Percentiles rank a stretch among this genome's conserved stretches.
Evolutionary conservation across 2,113 vertebrate species (phyloP).

Genomic region (Dolichotis patagonum): DNA sequence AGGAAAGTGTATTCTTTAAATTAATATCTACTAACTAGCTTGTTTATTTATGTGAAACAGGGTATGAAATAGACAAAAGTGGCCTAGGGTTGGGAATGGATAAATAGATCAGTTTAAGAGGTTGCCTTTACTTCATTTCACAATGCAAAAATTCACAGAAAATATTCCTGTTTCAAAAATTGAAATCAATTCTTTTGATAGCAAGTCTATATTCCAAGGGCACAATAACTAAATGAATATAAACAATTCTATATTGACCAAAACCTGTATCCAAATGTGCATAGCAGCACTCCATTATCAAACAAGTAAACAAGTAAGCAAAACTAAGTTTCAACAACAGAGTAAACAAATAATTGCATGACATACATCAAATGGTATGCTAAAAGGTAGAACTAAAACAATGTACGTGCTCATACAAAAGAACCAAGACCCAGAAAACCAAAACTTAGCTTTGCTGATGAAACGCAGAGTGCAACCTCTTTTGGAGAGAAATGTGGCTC

Average conservation of each 20-base stretch:
- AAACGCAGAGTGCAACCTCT: too few relatives aligned
- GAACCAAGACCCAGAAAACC: not conserved
- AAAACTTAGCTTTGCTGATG: not conserved
- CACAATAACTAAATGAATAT: not conserved
- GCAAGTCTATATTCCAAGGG: not conserved
- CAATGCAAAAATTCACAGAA: not conserved
- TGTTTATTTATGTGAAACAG: not conserved
- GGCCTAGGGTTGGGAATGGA: not conserved
- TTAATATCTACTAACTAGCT: not conserved
- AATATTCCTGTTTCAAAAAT: not conserved
- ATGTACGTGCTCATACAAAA: not conserved
- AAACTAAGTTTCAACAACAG: not conserved
- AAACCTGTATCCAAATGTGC: not conserved
- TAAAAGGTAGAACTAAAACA: not conserved
- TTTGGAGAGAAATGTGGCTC: not conserved
- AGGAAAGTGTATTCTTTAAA: not conserved
- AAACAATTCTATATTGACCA: not conserved
- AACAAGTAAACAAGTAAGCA: not conserved
- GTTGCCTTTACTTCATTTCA: not conserved
- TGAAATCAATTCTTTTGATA: not conserved
- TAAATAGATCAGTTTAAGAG: not conserved
- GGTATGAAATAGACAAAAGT: not conserved
- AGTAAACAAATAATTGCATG: not conserved
- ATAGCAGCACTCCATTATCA: not conserved
- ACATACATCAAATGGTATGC: not conserved